phyloP scores from a whole-genome alignment of 2,888 invertebrate species.

The Marronus borbonicus region DNA sequence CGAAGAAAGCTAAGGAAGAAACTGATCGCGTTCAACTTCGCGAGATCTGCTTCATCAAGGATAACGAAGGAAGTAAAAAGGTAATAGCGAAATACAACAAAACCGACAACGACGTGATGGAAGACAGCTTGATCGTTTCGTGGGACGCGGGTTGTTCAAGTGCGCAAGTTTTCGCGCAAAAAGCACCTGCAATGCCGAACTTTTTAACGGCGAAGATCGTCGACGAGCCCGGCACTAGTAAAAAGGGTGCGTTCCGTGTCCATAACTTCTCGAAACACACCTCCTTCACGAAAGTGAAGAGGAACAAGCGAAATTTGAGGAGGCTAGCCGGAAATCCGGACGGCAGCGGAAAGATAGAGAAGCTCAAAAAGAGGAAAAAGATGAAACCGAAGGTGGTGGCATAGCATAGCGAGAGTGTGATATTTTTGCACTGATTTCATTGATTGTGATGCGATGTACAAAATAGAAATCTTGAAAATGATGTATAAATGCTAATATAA shows the following conservation, averaged over 20 bases:
- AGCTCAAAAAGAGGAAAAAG: slow-evolving; percentile 66
- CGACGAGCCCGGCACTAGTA: slow-evolving; percentile 61
- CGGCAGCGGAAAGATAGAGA: slow-evolving; percentile 63
- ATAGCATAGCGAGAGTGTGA: slow-evolving; percentile 11
- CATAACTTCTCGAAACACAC: slow-evolving; percentile 65
- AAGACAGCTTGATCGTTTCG: slow-evolving; percentile 66
- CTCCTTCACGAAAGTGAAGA: slow-evolving; percentile 61
- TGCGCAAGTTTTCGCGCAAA: slow-evolving; percentile 64
- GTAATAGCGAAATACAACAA: slow-evolving; percentile 66
- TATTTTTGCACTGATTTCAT: slow-evolving; percentile 3
- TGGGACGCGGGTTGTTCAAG: slow-evolving; percentile 63
- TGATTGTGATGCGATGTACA: slow-evolving; percentile 43
- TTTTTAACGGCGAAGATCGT: slow-evolving; percentile 53
- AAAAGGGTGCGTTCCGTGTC: slow-evolving; percentile 62
- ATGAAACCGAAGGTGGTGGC: slow-evolving; percentile 45
- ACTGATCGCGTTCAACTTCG: slow-evolving; percentile 61
- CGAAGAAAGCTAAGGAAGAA: slow-evolving; percentile 54
- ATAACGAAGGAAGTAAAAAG: slow-evolving; percentile 63
- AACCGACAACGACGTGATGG: slow-evolving; percentile 56
- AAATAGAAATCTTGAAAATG: slow-evolving; percentile 17
- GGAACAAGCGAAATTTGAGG: slow-evolving; percentile 64
- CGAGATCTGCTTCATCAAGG: slow-evolving; percentile 68
- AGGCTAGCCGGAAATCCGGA: slow-evolving; percentile 62
- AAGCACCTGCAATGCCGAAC: slow-evolving; percentile 50
- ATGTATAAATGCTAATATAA: not conserved